Percentiles rank a stretch among this genome's conserved stretches.
phyloP scores from a whole-genome alignment of 2,797 vertebrate genomes.

The Kryptopterus vitreolus region DNA sequence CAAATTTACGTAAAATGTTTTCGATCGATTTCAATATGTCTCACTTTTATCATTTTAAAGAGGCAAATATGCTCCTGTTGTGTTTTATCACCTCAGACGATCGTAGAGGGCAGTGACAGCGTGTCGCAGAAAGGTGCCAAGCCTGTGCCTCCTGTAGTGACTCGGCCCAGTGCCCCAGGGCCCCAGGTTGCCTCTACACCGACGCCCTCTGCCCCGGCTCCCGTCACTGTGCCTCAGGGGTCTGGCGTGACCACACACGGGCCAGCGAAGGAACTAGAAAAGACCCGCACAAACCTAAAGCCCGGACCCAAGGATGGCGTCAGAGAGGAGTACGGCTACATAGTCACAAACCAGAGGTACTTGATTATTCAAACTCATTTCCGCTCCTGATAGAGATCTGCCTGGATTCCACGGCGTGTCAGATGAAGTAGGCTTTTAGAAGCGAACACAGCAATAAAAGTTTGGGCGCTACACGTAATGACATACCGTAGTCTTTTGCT shows the following conservation, averaged over 20 bases:
- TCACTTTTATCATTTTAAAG: background rate
- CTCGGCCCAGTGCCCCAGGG: slow-evolving; percentile 40
- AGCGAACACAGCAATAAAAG: background rate
- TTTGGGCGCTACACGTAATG: background rate
- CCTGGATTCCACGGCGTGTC: background rate
- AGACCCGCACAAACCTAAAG: slow-evolving; percentile 53
- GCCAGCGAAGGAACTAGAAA: slow-evolving; percentile 45
- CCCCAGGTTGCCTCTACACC: slow-evolving; percentile 39
- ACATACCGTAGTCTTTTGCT: background rate
- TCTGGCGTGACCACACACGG: slow-evolving; percentile 8
- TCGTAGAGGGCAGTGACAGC: slow-evolving; percentile 60
- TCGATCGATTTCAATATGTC: background rate
- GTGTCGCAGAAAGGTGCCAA: slow-evolving; percentile 34
- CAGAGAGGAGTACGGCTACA: slow-evolving; percentile 91
- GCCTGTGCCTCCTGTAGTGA: slow-evolving; percentile 45
- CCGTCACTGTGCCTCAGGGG: slow-evolving; percentile 54
- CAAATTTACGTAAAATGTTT: background rate
- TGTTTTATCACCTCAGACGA: slow-evolving; percentile 54
- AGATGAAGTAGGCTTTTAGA: background rate
- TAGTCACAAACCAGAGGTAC: slow-evolving; percentile 91
- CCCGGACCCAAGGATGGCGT: slow-evolving; percentile 28
- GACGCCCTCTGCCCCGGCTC: slow-evolving; percentile 49
- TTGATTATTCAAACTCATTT: slow-evolving; percentile 34
- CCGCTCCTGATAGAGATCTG: background rate
- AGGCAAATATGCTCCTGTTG: background rate